Evolutionary conservation across 2,888 invertebrate genomes (phyloP), one percentile per base, ranked within the genome.

Genomic region (Tortricodes alternella): DNA sequence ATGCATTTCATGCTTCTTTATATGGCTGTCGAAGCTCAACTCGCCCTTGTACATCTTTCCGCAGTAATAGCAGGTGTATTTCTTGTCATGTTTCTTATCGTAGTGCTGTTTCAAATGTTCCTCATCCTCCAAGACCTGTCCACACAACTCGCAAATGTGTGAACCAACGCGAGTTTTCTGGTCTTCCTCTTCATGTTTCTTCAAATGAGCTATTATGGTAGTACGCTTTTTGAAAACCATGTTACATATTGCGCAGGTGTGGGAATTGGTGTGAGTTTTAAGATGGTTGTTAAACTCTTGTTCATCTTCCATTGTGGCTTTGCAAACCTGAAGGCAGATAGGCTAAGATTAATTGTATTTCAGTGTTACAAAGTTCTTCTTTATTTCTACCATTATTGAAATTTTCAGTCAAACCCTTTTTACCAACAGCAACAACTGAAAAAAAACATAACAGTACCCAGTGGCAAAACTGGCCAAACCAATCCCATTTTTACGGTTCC

Each of bases 31-130:
- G 27, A 87, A 84, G 56, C 85, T 81, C 0, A 57, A 1, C 58
- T 78, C 80, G 0, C 77, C 78, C 52, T 81, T 85, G 53, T 89
- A 89, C 77, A 80, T 79, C 2, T 76, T 66, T 0, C 89, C 89
- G 49, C 90, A 90, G 61, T 86, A 89, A 59, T 70, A 86, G 48
- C 90, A 90, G 0, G 88, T 85, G 56, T 71, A 84, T 19, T 79
- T 80, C 63, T 84, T 82, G 6, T 71, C 70, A 51, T 89, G 88
- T 7, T 78, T 79, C 16, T 67, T 67, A 9, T 78, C 74, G 2
- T 74, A 67, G 48, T 90, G 89, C 0, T 73, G 72, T 0, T 66
- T 64, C 5, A 86, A 66, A 1, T 68, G 64, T 0, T 66, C 64
- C 18, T 76, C 81, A 19, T 74, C 65, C 5, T 64, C 66, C 0